These are phyloP conservation scores for Mus pahari DNA, from an alignment of 2,113 vertebrate genomes.

Conservation along the genomic window DNA sequence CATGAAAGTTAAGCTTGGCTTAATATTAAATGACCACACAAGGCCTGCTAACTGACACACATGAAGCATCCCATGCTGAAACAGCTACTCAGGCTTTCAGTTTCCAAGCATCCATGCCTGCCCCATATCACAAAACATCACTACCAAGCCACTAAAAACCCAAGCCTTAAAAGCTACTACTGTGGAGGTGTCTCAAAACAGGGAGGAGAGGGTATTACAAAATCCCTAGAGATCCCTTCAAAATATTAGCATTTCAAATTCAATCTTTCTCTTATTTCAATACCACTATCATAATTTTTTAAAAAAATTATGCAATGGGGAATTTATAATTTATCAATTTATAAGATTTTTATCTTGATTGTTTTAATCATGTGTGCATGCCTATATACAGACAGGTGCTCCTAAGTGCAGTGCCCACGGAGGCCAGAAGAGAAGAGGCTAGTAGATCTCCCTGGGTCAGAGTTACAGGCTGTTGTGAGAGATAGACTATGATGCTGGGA, in stretches of 20 bases:
- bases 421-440: not conserved
- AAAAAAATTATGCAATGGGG: not conserved
- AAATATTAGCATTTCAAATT: not conserved
- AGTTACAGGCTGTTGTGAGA: not conserved
- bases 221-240: not conserved
- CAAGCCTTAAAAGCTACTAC: not conserved
- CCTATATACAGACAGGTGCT: not conserved
- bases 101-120: not conserved
- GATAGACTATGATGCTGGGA: accelerated
- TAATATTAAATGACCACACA: conserved; percentile 83
- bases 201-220: too few relatives aligned
- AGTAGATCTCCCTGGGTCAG: too few relatives aligned
- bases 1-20: conserved; percentile 85
- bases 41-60: conserved; percentile 80
- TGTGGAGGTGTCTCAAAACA: not conserved
- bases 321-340: not conserved
- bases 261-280: conserved; percentile 28
- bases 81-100: not conserved
- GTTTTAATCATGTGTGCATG: not conserved
- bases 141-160: not conserved
- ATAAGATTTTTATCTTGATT: not conserved
- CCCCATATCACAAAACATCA: not conserved
- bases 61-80: conserved; percentile 49
- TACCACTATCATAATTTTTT: not conserved
- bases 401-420: too few relatives aligned